Conservation (phyloP, 1,140 invertebrate species). For the Macrobrachium nipponense region DNA sequence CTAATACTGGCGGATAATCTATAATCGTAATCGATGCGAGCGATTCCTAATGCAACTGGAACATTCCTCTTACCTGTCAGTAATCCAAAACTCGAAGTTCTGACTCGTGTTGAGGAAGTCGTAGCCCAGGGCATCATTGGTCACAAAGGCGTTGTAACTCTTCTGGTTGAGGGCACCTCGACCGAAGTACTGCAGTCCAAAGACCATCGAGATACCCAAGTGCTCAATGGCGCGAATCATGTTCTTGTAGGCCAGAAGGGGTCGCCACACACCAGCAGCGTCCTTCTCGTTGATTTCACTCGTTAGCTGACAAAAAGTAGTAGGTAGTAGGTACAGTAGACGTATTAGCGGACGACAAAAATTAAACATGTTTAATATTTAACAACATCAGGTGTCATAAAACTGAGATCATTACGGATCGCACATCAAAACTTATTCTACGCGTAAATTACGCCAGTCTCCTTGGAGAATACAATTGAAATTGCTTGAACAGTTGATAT, state of each 20-base stretch:
- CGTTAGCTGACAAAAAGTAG: constrained; percentile 34
- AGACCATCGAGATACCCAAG: constrained; percentile 78
- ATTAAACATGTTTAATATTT: not conserved
- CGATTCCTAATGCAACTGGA: too few species aligned
- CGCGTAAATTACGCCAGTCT: too few species aligned
- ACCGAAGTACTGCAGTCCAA: constrained; percentile 80
- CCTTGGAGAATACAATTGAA: too few species aligned
- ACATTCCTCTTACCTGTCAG: constrained; percentile 35
- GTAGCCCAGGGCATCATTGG: constrained; percentile 68
- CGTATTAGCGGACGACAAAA: not conserved
- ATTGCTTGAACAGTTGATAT: too few species aligned
- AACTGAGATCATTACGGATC: too few species aligned
- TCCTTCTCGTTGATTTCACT: constrained; percentile 61
- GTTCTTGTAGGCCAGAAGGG: constrained; percentile 82
- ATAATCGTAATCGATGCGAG: too few species aligned
- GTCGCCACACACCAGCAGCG: constrained; percentile 61
- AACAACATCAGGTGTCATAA: not conserved
- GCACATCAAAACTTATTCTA: too few species aligned
- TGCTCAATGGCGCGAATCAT: constrained; percentile 85
- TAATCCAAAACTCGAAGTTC: constrained; percentile 60
- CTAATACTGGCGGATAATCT: too few species aligned
- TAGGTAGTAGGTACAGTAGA: too few species aligned
- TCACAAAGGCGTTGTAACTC: constrained; percentile 75
- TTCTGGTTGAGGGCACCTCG: constrained; percentile 76
- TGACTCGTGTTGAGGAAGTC: constrained; percentile 75